Base-by-base conservation (phyloP, 1,140 invertebrate species). In the Drosophila eugracilis region DNA sequence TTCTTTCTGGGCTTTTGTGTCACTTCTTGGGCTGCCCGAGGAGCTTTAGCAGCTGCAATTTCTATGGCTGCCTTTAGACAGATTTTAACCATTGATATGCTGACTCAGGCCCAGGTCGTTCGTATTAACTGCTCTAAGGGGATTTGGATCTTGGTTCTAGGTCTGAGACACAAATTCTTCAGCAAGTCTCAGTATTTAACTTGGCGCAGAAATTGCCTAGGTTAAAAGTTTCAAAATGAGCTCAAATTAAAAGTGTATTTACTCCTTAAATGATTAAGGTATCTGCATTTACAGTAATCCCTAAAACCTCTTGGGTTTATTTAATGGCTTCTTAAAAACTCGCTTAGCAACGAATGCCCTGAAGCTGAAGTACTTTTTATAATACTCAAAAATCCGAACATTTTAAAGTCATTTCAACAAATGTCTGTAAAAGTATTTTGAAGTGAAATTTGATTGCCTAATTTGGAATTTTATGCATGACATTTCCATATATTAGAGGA, bases 1-100 rank as follows among this genome's bases (percentile, higher is more conserved):
- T 59, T 59, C 55, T 53, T 59, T 59, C 55, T 53, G 15, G 53
- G 57, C 71, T 83, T 81, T 77, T 54, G 78, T 76, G 71, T 79
- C 67, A 78, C 37, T 79, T 74, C 74, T 74, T 69, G 42, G 75
- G 55, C 60, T 83, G 66, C 54, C 42, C 62, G 65, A 26, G 65
- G 37, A 67, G 65, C 65, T 67, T 67, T 44, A 44, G 47, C 42
- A 50, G 66, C 66, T 60, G 54, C 74, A 57, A 39, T 75, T 84
- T 75, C 52, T 72, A 79, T 72, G 79, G 75, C 39, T 83, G 66
- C 55, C 53, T 54, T 65, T 17, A 37, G 58, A 65, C 58, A 37
- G 70, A 73, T 73, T 73, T 62, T n/a, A 49, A 32, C 62, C 65
- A 74, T 63, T 74, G 69, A 74, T 74, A 74, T 60, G 69, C 48